A percentile compares a stretch with the other conserved stretches of the same genome.
phyloP scores from a whole-genome alignment of 2,888 invertebrate genomes.

The Trachelus stipa region DNA sequence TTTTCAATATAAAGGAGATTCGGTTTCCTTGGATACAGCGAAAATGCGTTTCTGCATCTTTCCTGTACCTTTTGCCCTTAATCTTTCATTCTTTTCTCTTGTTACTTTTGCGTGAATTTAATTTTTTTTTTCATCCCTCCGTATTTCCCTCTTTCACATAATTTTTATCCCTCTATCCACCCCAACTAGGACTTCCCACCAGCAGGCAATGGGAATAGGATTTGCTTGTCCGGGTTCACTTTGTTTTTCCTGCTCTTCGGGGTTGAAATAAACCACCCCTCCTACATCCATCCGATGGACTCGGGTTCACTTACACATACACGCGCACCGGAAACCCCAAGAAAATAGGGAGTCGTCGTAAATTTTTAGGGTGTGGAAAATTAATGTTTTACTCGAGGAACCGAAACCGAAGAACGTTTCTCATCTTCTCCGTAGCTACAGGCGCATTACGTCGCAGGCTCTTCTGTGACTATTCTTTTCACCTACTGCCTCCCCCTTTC shows the following conservation, averaged over 20 bases:
- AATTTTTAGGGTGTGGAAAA: slow-evolving; percentile 14
- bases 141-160: too few species aligned
- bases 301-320: neutral
- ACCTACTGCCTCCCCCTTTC: too few species aligned
- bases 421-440: neutral
- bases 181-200: too few species aligned
- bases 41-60: slow-evolving; percentile 3
- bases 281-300: too few species aligned
- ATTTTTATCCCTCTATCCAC: too few species aligned
- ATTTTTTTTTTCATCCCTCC: slow-evolving; percentile 2
- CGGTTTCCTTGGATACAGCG: slow-evolving; percentile 6
- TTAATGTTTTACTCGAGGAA: slow-evolving; percentile 5
- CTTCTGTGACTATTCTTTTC: too few species aligned
- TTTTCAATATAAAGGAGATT: slow-evolving; percentile 20
- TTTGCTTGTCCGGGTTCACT: too few species aligned
- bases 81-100: neutral
- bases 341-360: slow-evolving; percentile 9
- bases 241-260: too few species aligned
- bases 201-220: too few species aligned
- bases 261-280: too few species aligned
- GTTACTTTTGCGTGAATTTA: neutral
- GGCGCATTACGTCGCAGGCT: neutral
- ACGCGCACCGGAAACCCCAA: neutral
- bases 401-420: neutral
- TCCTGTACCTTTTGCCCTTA: too few species aligned